Base-by-base conservation (phyloP, 2,797 vertebrate species). In the Hoplostethus atlanticus region DNA sequence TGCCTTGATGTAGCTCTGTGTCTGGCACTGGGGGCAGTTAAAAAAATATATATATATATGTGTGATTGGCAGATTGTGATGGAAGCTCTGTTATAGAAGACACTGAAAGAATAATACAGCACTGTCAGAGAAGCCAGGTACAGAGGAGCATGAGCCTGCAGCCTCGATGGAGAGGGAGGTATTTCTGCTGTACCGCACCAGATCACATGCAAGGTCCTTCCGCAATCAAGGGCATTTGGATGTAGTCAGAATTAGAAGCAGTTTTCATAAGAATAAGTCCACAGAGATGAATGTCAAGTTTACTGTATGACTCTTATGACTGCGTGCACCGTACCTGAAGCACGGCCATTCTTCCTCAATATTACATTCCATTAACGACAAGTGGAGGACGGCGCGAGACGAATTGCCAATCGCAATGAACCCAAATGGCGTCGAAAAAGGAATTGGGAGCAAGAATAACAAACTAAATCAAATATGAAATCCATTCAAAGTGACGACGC, bases 391-490 rank as follows among this genome's bases (percentile, higher is more conserved):
- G 69, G 68, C 46, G 25, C 56, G 42, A 83, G 86, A 91, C 75
- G 61, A 86, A 92, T 80, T 64, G 77, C 85, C 68, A 64, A 16
- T 48, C 74, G 81, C 79, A 73, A 48, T 57, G 73, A 59, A 76
- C 77, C 72, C 64, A 77, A 83, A 89, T 62, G 71, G 77, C 76
- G 54, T 47, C 6, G 21, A 21, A 36, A 69, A 51, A 46, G 53
- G 73, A 80, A 71, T 79, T 66, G 34, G 53, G 59, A 77, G 67
- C 80, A 73, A 77, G 68, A 93, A 87, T 91, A 87, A 89, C 84
- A 75, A 77, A 85, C 77, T 67, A 68, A 87, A 90, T 92, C 87
- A 82, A 89, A 92, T 87, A 84, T 89, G 82, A 90, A 90, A 91
- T 88, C 87, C 50, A 79, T 90, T 85, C 81, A 79, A 84, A 85